Evolutionary conservation across 2,797 vertebrate genomes (phyloP), one percentile per base, ranked within the genome.

Genomic region (Odontamblyopus rebecca): DNA sequence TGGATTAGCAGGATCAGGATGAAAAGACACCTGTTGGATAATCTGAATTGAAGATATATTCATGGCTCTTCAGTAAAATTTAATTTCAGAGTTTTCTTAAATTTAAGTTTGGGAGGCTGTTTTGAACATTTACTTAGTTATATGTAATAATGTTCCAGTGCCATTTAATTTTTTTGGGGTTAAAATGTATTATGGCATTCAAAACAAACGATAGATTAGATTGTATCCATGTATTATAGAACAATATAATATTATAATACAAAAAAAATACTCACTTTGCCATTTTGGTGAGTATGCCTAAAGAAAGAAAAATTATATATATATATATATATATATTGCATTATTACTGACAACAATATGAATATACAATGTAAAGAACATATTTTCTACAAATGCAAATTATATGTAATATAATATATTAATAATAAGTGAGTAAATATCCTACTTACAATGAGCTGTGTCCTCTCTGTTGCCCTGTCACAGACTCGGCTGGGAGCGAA

Each of bases 231-330:
- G 8, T 11, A 19, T 61, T 8, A 38, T 7, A 23, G 1, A 29
- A 5, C 13, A 15, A 41, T 27, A 35, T 41, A 23, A 56, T 23
- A 53, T 26, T 3, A 57, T 59, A 69, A 78, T 77, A 0, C 4
- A 15, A 3, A 48, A 48, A 48, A 48, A 23, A 63, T 73, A 91
- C 92, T 93, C 70, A 94, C 94, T 90, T 94, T 75, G 92, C 63
- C 93, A 94, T 94, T 62, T 82, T 83, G 82, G 76, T 56, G n/a
- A 56, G 38, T 57, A 72, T 63, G 71, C 79, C 91, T 92, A 84
- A n/a, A 79, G 87, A 89, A 63, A 18, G 50, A 15, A 29, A 73
- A 61, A 18, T 38, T 61, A 29, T 1, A 48, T 48, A 32, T 30
- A 30, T 30, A 30, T 30, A 30, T 30, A 30, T 30, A 2, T 30